Evolutionary conservation across 2,113 vertebrate species (phyloP).

Genomic region (Erythrocercus mccallii): DNA sequence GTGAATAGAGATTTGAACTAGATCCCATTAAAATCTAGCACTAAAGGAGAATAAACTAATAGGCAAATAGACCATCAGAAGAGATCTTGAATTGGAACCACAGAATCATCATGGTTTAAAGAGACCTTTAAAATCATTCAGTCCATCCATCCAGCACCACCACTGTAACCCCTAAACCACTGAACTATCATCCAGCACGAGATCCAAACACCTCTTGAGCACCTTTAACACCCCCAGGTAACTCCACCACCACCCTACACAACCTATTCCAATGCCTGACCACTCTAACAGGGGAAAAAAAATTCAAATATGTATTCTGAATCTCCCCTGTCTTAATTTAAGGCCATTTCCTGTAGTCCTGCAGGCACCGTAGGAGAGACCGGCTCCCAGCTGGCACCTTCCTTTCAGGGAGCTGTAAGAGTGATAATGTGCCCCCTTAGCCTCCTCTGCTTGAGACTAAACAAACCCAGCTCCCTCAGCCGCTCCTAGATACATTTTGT

Average conservation of each 20-base stretch:
- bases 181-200: rapidly evolving
- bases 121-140: not conserved
- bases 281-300: not conserved
- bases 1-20: not conserved
- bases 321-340: not conserved
- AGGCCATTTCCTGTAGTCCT: not conserved
- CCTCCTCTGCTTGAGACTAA: not conserved
- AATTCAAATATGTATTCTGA: not conserved
- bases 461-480: not conserved
- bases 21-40: not conserved
- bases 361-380: rapidly evolving
- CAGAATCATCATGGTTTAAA: not conserved
- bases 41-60: not conserved
- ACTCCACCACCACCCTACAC: not conserved
- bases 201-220: not conserved
- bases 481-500: not conserved
- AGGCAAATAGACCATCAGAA: not conserved
- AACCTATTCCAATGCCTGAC: not conserved
- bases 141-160: not conserved
- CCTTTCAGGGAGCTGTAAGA: not conserved
- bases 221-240: not conserved
- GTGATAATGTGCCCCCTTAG: rapidly evolving
- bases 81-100: not conserved
- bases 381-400: not conserved
- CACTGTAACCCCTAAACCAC: not conserved